Base-by-base conservation (phyloP, 2,888 invertebrate genomes). In the Crepidodera aurea region DNA sequence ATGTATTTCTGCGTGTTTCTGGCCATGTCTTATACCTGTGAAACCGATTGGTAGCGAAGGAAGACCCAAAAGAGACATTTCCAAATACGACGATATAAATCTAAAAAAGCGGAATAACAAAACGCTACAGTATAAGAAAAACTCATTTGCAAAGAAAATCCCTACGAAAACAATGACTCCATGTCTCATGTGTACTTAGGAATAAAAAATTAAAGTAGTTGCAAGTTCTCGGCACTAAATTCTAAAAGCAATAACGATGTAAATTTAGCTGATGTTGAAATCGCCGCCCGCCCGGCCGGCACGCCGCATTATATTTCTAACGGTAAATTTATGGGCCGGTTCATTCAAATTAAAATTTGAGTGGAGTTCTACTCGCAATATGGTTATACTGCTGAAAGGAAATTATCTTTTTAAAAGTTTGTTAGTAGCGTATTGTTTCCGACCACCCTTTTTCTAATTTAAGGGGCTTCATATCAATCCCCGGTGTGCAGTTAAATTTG, bases 301-400 rank as follows among this genome's bases (percentile, higher is more conserved):
- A 71, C 73, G 74, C 75, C 75, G 77, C 78, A 75, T 78, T 78
- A 78, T 78, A 78, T 79, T 78, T 78, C 77, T 75, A 75, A 73
- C 74, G 69, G 64, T 69, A 70, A 72, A 79, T 79, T 79, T 79
- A 79, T 75, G 71, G 70, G 73, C 66, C 70, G 69, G 75, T 76
- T 77, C 78, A 77, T 79, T 79, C 78, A 79, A 79, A 79, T 79
- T 79, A 79, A 79, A 79, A 78, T 79, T 78, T 78, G 78, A 78
- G 77, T 77, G 75, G 76, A 76, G 74, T 73, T 74, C 71, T 74
- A 77, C 73, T 68, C 64, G 72, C 74, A 73, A 69, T 73, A 72
- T 69, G 75, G 74, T 69, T 60, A 66, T 61, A 65, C 68, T 51
- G 70, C 67, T 69, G 69, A 67, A 67, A 73, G 69, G 72, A 73